Percentiles rank a stretch among this genome's conserved stretches.
Evolutionary conservation across 1,140 invertebrate genomes (phyloP).

Genomic region (Sinella curviseta): DNA sequence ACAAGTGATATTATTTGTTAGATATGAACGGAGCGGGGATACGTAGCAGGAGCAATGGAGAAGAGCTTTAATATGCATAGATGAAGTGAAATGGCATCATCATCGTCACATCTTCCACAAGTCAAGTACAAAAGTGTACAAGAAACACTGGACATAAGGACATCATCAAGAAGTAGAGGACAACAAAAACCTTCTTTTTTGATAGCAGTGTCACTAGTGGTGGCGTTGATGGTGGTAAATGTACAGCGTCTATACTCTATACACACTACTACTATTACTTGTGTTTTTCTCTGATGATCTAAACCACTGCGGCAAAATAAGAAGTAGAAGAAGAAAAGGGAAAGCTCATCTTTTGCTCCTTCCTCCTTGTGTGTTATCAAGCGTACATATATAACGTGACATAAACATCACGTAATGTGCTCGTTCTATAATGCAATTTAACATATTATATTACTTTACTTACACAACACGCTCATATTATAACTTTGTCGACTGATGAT

Average conservation of each 20-base stretch:
- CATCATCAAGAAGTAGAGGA: background rate
- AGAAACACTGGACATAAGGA: background rate
- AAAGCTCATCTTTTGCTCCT: background rate
- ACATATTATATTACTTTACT: background rate
- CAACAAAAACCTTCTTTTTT: background rate
- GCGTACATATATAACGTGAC: background rate
- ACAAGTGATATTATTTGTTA: background rate
- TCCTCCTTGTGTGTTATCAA: background rate
- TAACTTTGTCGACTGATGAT: no score
- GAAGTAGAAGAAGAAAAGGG: background rate
- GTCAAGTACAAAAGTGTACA: no score
- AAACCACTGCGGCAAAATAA: background rate
- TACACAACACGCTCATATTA: no score
- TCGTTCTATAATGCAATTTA: conserved; percentile 1
- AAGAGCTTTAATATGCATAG: background rate
- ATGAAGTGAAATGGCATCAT: background rate
- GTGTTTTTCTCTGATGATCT: background rate
- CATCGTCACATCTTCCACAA: background rate
- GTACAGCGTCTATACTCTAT: no score
- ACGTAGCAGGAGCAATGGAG: no score
- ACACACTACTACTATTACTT: background rate
- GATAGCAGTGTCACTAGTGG: background rate
- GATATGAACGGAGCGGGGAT: background rate
- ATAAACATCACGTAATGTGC: conserved; percentile 9
- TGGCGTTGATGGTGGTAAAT: no score